Conservation (phyloP, 2,797 vertebrate species). For the Distichodus sexfasciatus region DNA sequence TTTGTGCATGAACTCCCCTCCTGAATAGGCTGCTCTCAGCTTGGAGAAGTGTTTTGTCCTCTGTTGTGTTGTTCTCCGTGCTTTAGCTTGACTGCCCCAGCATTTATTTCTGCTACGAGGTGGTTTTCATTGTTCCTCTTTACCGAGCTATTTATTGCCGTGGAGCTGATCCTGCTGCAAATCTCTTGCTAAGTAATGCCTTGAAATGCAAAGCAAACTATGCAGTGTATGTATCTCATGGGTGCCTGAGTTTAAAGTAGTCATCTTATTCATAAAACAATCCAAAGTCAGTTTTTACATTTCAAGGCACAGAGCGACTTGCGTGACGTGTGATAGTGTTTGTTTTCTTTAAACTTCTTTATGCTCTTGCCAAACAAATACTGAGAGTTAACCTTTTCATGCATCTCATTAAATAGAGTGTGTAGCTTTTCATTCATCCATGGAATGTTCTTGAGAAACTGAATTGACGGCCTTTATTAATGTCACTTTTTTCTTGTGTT, state of each 20-base stretch:
- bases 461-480: no score
- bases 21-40: conserved; percentile 14
- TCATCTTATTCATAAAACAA: neutral
- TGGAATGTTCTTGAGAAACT: no score
- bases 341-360: neutral
- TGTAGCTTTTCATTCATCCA: neutral
- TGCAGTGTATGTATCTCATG: no score
- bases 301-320: neutral
- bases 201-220: no score
- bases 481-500: no score
- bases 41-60: neutral
- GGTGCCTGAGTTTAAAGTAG: no score
- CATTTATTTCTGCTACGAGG: conserved; percentile 3
- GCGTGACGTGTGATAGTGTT: neutral
- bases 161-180: conserved; percentile 1
- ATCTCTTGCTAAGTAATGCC: conserved; percentile 10
- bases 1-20: neutral
- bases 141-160: conserved; percentile 5
- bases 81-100: neutral
- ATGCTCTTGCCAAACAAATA: conserved; percentile 21
- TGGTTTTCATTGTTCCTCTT: conserved; percentile 5
- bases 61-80: neutral
- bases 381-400: conserved; percentile 21
- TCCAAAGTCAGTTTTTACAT: neutral
- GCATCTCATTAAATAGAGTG: no score